phyloP scores from a whole-genome alignment of 2,888 invertebrate species.

The Eudasyphora cyanicolor region DNA sequence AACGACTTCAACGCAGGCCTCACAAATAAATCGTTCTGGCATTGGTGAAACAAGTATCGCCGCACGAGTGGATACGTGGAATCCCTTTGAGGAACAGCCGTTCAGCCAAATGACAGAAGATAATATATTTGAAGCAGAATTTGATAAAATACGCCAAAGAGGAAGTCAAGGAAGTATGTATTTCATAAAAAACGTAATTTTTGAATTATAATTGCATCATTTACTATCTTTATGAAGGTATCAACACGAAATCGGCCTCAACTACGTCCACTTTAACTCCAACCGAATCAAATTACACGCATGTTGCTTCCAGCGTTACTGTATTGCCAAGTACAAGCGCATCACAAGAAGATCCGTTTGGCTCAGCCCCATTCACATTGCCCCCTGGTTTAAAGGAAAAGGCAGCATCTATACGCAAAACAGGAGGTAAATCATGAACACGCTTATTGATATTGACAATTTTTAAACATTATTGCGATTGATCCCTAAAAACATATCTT shows the following conservation, averaged over 20 bases:
- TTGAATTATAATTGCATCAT: not conserved
- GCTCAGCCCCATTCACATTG: slow-evolving; percentile 90
- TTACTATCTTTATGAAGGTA: too few species aligned
- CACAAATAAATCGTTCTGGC: slow-evolving; percentile 66
- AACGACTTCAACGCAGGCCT: slow-evolving; percentile 69
- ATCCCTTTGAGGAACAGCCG: slow-evolving; percentile 89
- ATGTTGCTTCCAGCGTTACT: slow-evolving; percentile 41
- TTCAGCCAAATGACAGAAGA: slow-evolving; percentile 89
- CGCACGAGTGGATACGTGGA: slow-evolving; percentile 85
- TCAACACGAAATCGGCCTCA: slow-evolving; percentile 78
- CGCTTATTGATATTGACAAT: slow-evolving; percentile 65
- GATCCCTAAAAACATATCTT: slow-evolving; percentile 30
- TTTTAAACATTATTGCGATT: slow-evolving; percentile 46
- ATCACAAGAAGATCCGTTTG: slow-evolving; percentile 87
- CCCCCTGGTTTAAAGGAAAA: slow-evolving; percentile 81
- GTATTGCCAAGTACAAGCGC: slow-evolving; percentile 21
- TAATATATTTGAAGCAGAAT: slow-evolving; percentile 90
- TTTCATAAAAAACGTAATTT: not conserved
- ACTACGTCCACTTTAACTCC: slow-evolving; percentile 79
- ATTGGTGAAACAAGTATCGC: slow-evolving; percentile 57
- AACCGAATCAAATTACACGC: slow-evolving; percentile 72
- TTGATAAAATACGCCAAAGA: slow-evolving; percentile 89
- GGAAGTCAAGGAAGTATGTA: slow-evolving; percentile 87
- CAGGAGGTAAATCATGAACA: slow-evolving; percentile 80
- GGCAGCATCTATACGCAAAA: slow-evolving; percentile 79